phyloP scores from a whole-genome alignment of 2,888 invertebrate genomes.

The Heliconius sara region DNA sequence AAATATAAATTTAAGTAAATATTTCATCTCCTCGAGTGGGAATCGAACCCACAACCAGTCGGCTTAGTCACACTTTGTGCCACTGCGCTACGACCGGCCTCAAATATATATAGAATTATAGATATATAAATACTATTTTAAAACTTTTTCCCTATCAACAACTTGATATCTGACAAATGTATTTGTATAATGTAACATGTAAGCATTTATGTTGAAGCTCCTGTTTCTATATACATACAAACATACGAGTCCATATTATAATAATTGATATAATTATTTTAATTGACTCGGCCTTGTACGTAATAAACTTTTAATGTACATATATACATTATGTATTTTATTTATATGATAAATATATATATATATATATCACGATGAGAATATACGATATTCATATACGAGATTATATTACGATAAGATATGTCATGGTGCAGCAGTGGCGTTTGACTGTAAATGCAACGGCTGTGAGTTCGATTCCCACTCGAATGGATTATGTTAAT shows the following conservation, averaged over 20 bases:
- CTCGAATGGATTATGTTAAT: neutral
- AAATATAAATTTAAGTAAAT: too few relatives aligned
- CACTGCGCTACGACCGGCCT: too few relatives aligned
- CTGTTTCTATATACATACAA: constrained; percentile 16
- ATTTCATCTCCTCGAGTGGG: too few relatives aligned
- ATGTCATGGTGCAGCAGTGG: neutral
- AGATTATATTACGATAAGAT: neutral
- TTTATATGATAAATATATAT: neutral
- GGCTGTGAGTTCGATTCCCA: neutral
- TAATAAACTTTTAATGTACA: constrained; percentile 38
- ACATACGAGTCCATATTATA: neutral
- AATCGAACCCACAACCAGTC: too few relatives aligned
- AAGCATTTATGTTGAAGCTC: constrained; percentile 33
- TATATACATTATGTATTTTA: constrained; percentile 13
- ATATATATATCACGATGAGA: neutral
- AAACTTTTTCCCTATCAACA: neutral
- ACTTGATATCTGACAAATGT: neutral
- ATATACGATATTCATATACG: neutral
- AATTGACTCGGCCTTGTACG: constrained; percentile 42
- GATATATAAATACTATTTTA: neutral
- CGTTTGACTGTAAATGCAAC: too few relatives aligned
- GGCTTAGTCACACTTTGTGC: too few relatives aligned
- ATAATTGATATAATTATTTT: constrained; percentile 46
- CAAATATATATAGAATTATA: neutral
- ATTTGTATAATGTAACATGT: neutral